Percentiles rank a stretch among this genome's conserved stretches.
Conservation (phyloP, 2,113 vertebrate genomes). For the Calypte anna region DNA sequence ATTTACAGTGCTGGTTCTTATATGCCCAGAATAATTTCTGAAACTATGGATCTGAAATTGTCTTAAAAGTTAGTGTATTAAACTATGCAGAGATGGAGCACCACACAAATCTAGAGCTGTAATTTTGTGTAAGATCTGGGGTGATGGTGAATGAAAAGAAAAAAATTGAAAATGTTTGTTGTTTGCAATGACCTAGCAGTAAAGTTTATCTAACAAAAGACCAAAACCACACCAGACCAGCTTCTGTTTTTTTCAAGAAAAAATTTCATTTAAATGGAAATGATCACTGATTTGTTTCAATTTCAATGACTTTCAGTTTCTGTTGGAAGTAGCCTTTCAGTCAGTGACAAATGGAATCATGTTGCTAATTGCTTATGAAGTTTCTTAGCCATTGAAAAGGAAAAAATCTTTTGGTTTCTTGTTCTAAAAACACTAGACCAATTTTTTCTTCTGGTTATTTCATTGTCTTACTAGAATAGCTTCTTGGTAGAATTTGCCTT, state of each 20-base stretch:
- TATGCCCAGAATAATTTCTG: neutral
- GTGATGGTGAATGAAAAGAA: neutral
- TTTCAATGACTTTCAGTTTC: neutral
- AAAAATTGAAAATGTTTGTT: neutral
- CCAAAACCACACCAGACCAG: neutral
- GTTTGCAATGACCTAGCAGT: neutral
- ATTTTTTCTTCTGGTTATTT: neutral
- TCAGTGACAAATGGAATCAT: neutral
- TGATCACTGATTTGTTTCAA: neutral
- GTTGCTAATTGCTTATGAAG: rapidly evolving
- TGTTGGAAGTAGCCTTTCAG: neutral
- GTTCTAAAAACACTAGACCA: neutral
- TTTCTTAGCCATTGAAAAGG: neutral
- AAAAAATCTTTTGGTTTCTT: neutral
- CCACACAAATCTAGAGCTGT: neutral
- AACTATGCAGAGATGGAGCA: neutral
- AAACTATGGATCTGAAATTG: neutral
- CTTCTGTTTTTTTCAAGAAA: neutral
- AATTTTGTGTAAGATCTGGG: neutral
- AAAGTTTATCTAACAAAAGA: neutral
- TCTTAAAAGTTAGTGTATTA: neutral
- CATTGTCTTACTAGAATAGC: neutral
- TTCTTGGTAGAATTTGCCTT: neutral
- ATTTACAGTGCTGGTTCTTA: neutral
- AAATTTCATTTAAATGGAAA: neutral